Evolutionary conservation across 2,888 invertebrate species (phyloP).

Genomic region (Willowsia nigromaculata): DNA sequence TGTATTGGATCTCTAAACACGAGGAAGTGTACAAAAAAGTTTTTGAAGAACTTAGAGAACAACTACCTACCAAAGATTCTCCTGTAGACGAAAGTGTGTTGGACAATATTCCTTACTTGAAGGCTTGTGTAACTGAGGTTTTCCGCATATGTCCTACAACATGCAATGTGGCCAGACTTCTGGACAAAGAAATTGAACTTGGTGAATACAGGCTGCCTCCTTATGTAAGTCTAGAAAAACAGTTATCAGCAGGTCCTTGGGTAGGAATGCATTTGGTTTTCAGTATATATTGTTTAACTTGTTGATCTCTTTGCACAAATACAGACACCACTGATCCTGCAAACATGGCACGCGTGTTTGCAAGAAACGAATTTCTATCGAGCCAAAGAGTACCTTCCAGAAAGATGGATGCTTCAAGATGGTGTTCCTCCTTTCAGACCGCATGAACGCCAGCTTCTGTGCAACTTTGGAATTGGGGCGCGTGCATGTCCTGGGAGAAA

Average conservation of each 20-base stretch:
- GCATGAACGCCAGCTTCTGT: constrained; percentile 85
- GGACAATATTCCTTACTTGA: constrained; percentile 86
- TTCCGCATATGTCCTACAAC: constrained; percentile 88
- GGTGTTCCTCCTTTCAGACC: constrained; percentile 80
- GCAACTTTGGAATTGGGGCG: constrained; percentile 90
- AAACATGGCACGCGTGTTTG: constrained; percentile 90
- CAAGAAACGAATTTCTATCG: constrained; percentile 88
- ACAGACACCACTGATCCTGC: constrained; percentile 89
- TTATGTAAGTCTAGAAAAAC: constrained; percentile 83
- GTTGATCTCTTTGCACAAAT: constrained; percentile 58
- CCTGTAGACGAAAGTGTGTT: constrained; percentile 83
- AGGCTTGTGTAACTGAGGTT: constrained; percentile 89
- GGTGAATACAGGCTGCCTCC: constrained; percentile 85
- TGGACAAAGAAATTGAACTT: constrained; percentile 87
- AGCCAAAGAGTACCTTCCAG: constrained; percentile 87
- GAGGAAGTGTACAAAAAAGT: constrained; percentile 86
- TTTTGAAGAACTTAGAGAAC: constrained; percentile 83
- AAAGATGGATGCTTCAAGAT: constrained; percentile 85
- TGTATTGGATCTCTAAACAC: constrained; percentile 87
- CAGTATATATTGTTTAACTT: not conserved
- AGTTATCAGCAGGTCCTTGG: too few relatives aligned
- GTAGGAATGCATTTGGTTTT: not conserved
- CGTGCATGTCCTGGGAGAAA: constrained; percentile 92
- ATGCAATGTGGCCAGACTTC: constrained; percentile 88
- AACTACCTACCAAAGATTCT: constrained; percentile 82